These are phyloP conservation scores for Aix galericulata DNA, from an alignment of 2,113 vertebrate genomes.

Conservation along the genomic window DNA sequence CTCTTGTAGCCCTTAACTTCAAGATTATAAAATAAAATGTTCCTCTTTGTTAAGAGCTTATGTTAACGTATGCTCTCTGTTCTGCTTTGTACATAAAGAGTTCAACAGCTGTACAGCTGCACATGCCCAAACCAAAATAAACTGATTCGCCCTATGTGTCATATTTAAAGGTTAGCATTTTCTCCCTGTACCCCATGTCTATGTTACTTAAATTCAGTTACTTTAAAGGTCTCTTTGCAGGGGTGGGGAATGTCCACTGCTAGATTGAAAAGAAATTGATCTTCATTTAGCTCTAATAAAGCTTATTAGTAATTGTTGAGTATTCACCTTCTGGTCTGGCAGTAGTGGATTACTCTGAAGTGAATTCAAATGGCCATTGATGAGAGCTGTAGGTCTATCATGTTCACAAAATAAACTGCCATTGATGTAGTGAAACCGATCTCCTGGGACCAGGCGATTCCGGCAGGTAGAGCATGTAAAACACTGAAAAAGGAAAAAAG, in stretches of 20 bases:
- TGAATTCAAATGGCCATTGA: constrained; percentile 99
- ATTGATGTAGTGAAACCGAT: constrained; percentile 99
- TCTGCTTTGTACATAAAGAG: not conserved
- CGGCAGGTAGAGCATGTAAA: constrained; percentile 99
- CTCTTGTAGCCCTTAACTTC: constrained; percentile 23
- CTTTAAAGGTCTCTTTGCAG: constrained; percentile 25
- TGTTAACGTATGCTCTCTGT: not conserved
- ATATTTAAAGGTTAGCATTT: not conserved
- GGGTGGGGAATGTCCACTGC: not conserved
- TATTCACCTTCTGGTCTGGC: constrained; percentile 98
- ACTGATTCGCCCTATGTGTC: not conserved
- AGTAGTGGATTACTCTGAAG: constrained; percentile 99
- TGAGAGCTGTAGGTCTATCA: constrained; percentile 99
- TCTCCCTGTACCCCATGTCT: not conserved
- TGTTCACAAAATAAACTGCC: constrained; percentile 99
- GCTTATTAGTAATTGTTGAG: constrained; percentile 77
- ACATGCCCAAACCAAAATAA: constrained; percentile 23
- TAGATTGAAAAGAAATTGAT: constrained; percentile 49
- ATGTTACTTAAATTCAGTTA: constrained; percentile 31
- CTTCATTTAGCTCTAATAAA: constrained; percentile 72
- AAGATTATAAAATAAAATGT: constrained; percentile 15
- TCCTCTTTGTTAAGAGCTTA: not conserved
- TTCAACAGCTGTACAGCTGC: not conserved
- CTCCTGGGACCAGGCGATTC: constrained; percentile 98
- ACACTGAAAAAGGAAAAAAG: constrained; percentile 83